phyloP scores from a whole-genome alignment of 2,113 vertebrate genomes.

The Orcinus orca region DNA sequence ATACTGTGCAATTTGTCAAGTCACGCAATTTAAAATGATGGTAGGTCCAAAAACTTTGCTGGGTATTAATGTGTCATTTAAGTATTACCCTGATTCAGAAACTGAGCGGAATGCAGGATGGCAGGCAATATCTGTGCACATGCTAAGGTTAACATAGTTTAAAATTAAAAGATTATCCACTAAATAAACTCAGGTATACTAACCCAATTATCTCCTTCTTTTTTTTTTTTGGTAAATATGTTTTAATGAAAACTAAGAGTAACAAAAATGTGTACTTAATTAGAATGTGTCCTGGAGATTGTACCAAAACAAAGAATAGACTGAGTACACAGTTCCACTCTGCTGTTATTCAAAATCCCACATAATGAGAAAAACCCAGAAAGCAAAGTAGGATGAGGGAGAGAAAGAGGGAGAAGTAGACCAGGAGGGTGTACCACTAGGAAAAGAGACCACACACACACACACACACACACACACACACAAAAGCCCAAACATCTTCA shows the following conservation, averaged over 20 bases:
- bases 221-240: neutral
- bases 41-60: neutral
- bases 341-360: neutral
- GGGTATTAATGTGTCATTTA: neutral
- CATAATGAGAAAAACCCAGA: neutral
- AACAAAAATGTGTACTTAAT: neutral
- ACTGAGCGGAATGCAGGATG: neutral
- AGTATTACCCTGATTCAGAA: neutral
- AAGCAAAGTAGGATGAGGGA: neutral
- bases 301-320: neutral
- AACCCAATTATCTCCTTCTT: neutral
- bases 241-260: neutral
- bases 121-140: neutral
- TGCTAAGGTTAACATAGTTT: neutral
- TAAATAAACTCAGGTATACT: neutral
- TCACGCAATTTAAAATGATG: neutral
- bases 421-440: fast-evolving
- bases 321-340: neutral
- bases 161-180: neutral
- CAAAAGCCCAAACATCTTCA: neutral
- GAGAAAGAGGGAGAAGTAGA: neutral
- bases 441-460: neutral
- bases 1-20: neutral
- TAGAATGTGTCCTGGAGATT: neutral
- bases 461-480: neutral